Evolutionary conservation across 2,113 vertebrate species (phyloP).

Genomic region (Eonycteris spelaea): DNA sequence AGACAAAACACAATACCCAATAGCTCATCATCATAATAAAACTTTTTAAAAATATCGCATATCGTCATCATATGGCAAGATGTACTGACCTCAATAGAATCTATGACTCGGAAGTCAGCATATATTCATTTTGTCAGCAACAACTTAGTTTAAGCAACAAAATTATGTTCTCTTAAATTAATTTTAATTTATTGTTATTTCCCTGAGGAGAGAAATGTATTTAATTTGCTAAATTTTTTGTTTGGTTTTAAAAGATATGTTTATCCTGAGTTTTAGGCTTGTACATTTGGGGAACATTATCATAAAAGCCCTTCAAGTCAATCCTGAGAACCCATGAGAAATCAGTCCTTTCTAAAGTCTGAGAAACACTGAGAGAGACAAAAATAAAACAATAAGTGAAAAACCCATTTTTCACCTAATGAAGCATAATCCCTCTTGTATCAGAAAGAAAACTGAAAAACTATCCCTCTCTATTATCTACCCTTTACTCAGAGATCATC

Average conservation of each 20-base stretch:
- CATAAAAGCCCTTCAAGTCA: not conserved
- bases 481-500: not conserved
- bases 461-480: not conserved
- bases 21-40: not conserved
- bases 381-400: not conserved
- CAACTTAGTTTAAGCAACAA: not conserved
- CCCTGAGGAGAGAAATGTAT: not conserved
- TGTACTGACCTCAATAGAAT: not conserved
- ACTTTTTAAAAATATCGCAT: not conserved
- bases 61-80: not conserved
- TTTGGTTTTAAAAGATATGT: not conserved
- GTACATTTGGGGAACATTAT: not conserved
- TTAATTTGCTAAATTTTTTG: not conserved
- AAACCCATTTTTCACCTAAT: not conserved
- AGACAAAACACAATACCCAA: not conserved
- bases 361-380: not conserved
- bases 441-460: not conserved
- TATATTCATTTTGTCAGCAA: not conserved
- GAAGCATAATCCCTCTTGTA: not conserved
- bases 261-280: not conserved
- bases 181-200: constrained; percentile 9
- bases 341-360: not conserved
- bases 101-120: not conserved
- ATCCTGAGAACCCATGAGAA: not conserved
- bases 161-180: not conserved